Percentiles rank a stretch among this genome's conserved stretches.
Conservation (phyloP, 2,113 vertebrate genomes). For the Actenoides hombroni region DNA sequence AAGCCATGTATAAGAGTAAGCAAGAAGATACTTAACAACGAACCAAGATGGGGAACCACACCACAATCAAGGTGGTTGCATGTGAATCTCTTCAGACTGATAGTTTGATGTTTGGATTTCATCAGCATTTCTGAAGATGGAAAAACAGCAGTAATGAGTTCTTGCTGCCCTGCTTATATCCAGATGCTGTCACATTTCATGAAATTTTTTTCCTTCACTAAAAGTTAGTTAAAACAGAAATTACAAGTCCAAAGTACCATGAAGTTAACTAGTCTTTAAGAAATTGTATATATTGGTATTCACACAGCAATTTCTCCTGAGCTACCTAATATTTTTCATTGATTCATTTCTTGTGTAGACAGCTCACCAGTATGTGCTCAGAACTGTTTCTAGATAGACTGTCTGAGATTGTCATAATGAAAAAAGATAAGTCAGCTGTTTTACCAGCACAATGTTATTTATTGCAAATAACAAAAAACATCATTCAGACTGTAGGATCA, state of each 20-base stretch:
- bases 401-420: background rate
- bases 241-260: background rate
- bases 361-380: background rate
- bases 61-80: background rate
- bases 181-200: background rate
- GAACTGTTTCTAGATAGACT: background rate
- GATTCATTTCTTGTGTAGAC: background rate
- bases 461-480: background rate
- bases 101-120: background rate
- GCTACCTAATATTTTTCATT: background rate
- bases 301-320: background rate
- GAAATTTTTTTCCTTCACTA: background rate
- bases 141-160: background rate
- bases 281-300: background rate
- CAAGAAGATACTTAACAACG: background rate
- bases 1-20: background rate
- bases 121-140: background rate
- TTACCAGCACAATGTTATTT: background rate
- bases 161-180: background rate
- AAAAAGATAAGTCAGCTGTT: background rate
- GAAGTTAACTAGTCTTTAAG: background rate
- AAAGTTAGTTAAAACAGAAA: background rate
- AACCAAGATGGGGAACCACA: background rate
- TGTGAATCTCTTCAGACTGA: background rate
- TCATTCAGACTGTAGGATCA: background rate